Evolutionary conservation across 2,797 vertebrate genomes (phyloP), one percentile per base, ranked within the genome.

Genomic region (Falco concolor): DNA sequence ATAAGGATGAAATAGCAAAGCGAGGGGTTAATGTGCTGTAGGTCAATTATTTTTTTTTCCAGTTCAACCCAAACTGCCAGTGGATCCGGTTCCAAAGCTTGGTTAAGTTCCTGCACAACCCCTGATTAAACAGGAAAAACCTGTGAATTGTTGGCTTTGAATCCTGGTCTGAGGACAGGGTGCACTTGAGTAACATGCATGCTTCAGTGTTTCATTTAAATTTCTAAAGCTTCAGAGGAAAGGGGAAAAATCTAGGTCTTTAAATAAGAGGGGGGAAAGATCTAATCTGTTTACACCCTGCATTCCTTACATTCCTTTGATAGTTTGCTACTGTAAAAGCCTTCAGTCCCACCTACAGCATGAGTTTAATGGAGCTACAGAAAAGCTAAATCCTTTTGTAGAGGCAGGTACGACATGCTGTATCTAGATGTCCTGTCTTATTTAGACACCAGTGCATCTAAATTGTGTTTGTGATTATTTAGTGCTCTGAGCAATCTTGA

Each of bases 71-170:
- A 80, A 92, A 83, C n/a, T 63, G 84, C 84, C 84, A 84, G 84
- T 22, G 70, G 89, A 96, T 97, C 96, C 68, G 77, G 95, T 92
- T 96, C 92, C 93, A 96, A 75, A 68, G 60, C 70, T 75, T 38
- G 38, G 63, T 44, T 7, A 15, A 90, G 87, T 63, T 96, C 88
- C 95, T 92, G 93, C 64, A 83, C 78, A 83, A 19, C 32, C 90
- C 89, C 68, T 78, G 90, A 75, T 84, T 17, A 80, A 95, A 95
- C 97, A 96, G 95, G 95, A 97, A 97, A 95, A 96, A 89, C 96
- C 96, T 95, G 96, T 61, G 86, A 87, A 50, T 19, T 61, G 74
- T 75, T 80, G 95, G 83, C 84, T 82, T 86, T 45, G 83, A 76
- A 44, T 88, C 77, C 75, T 24, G 52, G 38, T n/a, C 45, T 23